Evolutionary conservation across 2,888 invertebrate species (phyloP).

Genomic region (Tryphoninae sp.): DNA sequence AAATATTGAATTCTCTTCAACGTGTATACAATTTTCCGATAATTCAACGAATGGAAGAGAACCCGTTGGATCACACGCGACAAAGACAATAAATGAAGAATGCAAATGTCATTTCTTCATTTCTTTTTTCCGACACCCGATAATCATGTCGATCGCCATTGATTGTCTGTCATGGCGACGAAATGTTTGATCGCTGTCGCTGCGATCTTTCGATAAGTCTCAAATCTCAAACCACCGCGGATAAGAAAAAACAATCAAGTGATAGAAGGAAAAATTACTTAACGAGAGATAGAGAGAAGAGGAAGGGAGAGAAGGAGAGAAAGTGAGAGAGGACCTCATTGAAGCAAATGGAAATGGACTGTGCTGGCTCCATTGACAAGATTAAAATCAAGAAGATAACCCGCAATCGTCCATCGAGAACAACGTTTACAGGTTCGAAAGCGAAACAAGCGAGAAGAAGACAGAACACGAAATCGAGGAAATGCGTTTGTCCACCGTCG

Average conservation of each 20-base stretch:
- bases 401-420: conserved; percentile 68
- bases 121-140: neutral
- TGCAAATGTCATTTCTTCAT: too few relatives aligned
- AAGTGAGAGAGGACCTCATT: neutral
- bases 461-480: conserved; percentile 75
- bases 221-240: neutral
- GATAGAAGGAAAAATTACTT: neutral
- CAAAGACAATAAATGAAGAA: too few relatives aligned
- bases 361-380: conserved; percentile 62
- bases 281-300: neutral
- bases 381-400: conserved; percentile 68
- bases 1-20: too few relatives aligned
- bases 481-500: conserved; percentile 85
- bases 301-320: neutral
- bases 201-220: neutral
- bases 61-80: too few relatives aligned
- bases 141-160: neutral
- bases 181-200: conserved; percentile 5
- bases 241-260: neutral
- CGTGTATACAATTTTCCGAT: too few relatives aligned
- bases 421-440: conserved; percentile 51
- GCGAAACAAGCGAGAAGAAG: conserved; percentile 68
- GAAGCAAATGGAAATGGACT: conserved; percentile 47
- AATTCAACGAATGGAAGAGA: too few relatives aligned
- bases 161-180: conserved; percentile 29